phyloP scores from a whole-genome alignment of 2,113 vertebrate species.

The Elephantulus edwardii region DNA sequence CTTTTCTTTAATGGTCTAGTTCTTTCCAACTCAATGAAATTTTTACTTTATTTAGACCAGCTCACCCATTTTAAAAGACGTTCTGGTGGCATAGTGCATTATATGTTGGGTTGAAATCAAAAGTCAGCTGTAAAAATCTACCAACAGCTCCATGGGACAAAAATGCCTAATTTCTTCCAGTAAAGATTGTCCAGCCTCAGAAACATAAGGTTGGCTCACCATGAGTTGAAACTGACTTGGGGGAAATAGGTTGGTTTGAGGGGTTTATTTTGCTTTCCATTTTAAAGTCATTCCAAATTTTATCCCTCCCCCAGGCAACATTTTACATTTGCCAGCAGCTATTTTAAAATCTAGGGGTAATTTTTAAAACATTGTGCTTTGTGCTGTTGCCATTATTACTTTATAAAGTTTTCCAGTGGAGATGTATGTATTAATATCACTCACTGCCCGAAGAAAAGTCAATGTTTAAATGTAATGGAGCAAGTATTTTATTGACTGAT shows the following conservation, averaged over 20 bases:
- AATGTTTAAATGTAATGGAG: not conserved
- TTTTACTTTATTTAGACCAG: not conserved
- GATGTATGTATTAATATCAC: not conserved
- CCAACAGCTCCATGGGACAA: too few species aligned
- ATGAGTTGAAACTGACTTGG: too few species aligned
- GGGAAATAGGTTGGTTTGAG: too few species aligned
- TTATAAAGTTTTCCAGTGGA: not conserved
- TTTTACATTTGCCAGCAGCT: not conserved
- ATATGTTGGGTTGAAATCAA: too few species aligned
- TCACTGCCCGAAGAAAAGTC: not conserved
- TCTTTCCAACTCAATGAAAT: not conserved
- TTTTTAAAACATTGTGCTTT: constrained; percentile 4
- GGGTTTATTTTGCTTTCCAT: too few species aligned
- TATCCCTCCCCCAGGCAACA: not conserved
- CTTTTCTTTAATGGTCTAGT: not conserved
- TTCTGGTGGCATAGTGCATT: too few species aligned
- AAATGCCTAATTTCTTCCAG: too few species aligned
- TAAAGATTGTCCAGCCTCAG: too few species aligned
- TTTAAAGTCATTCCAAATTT: not conserved
- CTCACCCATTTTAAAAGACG: not conserved
- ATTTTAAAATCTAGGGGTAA: not conserved
- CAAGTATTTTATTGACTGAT: not conserved
- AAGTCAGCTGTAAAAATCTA: too few species aligned
- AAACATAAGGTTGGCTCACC: too few species aligned
- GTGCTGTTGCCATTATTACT: not conserved